Evolutionary conservation across 2,888 invertebrate genomes (phyloP).

Genomic region (Mythimna ferrago): DNA sequence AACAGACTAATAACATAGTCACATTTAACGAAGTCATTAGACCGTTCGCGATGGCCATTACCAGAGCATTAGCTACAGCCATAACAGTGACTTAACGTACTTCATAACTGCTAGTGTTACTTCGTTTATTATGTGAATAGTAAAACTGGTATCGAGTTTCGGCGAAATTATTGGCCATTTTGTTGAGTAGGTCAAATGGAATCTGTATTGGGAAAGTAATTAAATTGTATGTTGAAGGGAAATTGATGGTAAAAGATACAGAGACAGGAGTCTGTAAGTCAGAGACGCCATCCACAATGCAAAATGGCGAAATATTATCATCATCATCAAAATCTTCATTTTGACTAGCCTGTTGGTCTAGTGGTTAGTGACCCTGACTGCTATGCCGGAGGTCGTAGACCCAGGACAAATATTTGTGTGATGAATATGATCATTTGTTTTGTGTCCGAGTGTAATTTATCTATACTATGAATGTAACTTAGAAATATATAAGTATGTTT

Average conservation of each 20-base stretch:
- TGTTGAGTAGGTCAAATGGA: background rate
- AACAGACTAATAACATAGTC: slow-evolving; percentile 12
- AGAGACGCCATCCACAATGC: too few species aligned
- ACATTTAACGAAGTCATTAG: slow-evolving; percentile 30
- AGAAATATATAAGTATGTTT: too few species aligned
- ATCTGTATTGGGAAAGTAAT: background rate
- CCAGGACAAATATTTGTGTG: too few species aligned
- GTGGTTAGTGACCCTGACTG: too few species aligned
- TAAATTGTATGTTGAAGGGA: background rate
- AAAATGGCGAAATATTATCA: too few species aligned
- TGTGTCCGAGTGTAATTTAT: too few species aligned
- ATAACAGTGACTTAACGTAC: slow-evolving; percentile 21
- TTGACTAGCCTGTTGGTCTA: too few species aligned
- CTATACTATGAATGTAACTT: too few species aligned
- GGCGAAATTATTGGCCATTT: background rate
- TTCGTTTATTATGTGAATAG: background rate
- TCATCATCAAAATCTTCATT: too few species aligned
- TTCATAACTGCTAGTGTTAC: slow-evolving; percentile 5
- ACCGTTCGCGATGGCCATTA: slow-evolving; percentile 14
- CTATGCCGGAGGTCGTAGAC: too few species aligned
- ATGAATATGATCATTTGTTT: too few species aligned
- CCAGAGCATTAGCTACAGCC: background rate
- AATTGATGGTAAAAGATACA: background rate
- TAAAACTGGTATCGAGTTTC: background rate
- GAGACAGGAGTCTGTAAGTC: too few species aligned